phyloP scores from a whole-genome alignment of 2,888 invertebrate genomes.

The Apamea monoglypha region DNA sequence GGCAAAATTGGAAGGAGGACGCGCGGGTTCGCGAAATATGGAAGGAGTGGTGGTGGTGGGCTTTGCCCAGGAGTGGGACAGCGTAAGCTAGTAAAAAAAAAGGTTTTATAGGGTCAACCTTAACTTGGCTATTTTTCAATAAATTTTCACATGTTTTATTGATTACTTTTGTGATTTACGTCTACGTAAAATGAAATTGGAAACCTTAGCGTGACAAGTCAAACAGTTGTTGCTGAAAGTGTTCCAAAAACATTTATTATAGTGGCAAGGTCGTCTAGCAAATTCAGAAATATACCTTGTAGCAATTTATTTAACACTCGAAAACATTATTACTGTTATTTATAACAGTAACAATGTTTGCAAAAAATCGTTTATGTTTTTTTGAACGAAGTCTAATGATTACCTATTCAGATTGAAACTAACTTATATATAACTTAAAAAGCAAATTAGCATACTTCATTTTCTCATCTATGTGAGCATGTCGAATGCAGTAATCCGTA shows the following conservation, averaged over 20 bases:
- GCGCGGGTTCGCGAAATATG: too few species aligned
- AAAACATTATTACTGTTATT: conserved; percentile 12
- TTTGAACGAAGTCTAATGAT: neutral
- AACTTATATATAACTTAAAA: too few species aligned
- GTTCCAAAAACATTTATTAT: conserved; percentile 10
- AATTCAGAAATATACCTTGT: conserved; percentile 11
- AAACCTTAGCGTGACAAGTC: conserved; percentile 18
- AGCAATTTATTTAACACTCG: conserved; percentile 19
- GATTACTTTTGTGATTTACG: conserved; percentile 12
- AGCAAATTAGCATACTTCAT: neutral
- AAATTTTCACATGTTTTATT: neutral
- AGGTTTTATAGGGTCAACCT: neutral
- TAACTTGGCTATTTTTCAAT: neutral
- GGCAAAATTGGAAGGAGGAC: too few species aligned
- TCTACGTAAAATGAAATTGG: conserved; percentile 2
- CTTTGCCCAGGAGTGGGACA: too few species aligned
- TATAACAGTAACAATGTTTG: too few species aligned
- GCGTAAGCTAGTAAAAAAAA: too few species aligned
- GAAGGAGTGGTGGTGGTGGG: too few species aligned
- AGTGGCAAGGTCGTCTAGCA: conserved; percentile 23
- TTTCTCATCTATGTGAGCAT: neutral
- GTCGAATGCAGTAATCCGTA: neutral
- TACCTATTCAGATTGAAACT: neutral
- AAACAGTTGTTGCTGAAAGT: conserved; percentile 13
- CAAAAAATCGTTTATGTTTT: neutral